Evolutionary conservation across 2,888 invertebrate species (phyloP).

Genomic region (Chironomus riparius): DNA sequence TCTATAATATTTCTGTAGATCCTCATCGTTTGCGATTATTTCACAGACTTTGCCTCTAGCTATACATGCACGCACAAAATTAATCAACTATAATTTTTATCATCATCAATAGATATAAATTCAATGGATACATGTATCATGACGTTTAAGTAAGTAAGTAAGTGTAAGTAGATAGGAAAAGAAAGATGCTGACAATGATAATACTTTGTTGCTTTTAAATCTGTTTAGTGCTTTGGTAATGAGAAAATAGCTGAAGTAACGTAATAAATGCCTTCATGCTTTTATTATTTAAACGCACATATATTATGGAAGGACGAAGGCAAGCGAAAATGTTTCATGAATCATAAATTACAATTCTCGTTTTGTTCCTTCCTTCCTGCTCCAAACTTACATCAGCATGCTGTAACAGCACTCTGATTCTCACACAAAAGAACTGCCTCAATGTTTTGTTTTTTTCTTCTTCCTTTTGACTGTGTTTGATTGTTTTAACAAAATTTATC

Average conservation of each 20-base stretch:
- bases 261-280: background rate
- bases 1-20: background rate
- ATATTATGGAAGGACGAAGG: background rate
- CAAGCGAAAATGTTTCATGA: background rate
- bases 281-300: background rate
- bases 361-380: background rate
- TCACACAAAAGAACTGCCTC: background rate
- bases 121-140: too few relatives aligned
- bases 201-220: too few relatives aligned
- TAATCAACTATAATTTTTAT: slow-evolving; percentile 13
- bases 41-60: background rate
- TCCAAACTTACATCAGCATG: background rate
- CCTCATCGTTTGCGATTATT: background rate
- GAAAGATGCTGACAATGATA: background rate
- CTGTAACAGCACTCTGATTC: background rate
- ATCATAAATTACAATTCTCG: background rate
- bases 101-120: background rate
- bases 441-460: background rate
- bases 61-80: slow-evolving; percentile 10
- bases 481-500: slow-evolving; percentile 18
- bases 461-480: background rate
- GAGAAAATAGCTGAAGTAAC: background rate
- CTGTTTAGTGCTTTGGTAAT: background rate
- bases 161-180: background rate
- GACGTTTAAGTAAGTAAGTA: too few relatives aligned